Conservation (phyloP, 2,113 vertebrate species). For the Thamnaconus septentrionalis region DNA sequence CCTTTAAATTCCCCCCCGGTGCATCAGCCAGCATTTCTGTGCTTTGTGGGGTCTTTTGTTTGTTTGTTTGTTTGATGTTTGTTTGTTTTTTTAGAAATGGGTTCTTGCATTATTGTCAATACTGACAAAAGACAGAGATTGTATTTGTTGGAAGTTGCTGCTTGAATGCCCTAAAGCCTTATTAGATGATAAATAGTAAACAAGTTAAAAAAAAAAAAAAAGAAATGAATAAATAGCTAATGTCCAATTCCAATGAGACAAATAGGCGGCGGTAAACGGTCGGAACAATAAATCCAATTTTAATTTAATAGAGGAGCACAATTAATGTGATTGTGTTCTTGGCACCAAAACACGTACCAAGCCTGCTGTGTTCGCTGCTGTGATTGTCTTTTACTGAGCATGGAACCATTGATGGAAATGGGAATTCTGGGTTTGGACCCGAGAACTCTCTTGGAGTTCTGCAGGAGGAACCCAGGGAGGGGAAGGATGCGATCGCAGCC, state of each 20-base stretch:
- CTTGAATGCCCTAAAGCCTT: conserved; percentile 82
- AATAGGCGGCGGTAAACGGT: conserved; percentile 40
- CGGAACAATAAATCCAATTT: conserved; percentile 30
- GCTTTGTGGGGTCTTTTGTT: too few relatives aligned
- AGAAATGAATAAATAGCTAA: not conserved
- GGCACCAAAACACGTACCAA: conserved; percentile 62
- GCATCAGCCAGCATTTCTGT: conserved; percentile 4
- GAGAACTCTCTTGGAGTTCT: conserved; percentile 21
- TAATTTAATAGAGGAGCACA: conserved; percentile 34
- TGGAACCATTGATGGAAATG: conserved; percentile 47
- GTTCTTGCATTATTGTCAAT: conserved; percentile 52
- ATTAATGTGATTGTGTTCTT: conserved; percentile 31
- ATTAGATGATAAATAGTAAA: conserved; percentile 64
- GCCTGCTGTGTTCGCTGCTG: conserved; percentile 65
- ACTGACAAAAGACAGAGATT: conserved; percentile 73
- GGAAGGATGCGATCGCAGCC: conserved; percentile 63
- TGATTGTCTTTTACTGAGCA: conserved; percentile 57
- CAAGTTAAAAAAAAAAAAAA: conserved; percentile 18
- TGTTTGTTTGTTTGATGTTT: conserved; percentile 17
- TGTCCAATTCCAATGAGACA: conserved; percentile 42
- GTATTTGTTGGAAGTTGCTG: conserved; percentile 79
- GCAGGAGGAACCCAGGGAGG: conserved; percentile 24
- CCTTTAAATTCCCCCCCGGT: conserved; percentile 22
- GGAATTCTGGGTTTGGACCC: conserved; percentile 28
- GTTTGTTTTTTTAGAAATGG: conserved; percentile 40